Evolutionary conservation across 1,140 invertebrate species (phyloP), one percentile per base, ranked within the genome.

Genomic region (Drepana arcuata): DNA sequence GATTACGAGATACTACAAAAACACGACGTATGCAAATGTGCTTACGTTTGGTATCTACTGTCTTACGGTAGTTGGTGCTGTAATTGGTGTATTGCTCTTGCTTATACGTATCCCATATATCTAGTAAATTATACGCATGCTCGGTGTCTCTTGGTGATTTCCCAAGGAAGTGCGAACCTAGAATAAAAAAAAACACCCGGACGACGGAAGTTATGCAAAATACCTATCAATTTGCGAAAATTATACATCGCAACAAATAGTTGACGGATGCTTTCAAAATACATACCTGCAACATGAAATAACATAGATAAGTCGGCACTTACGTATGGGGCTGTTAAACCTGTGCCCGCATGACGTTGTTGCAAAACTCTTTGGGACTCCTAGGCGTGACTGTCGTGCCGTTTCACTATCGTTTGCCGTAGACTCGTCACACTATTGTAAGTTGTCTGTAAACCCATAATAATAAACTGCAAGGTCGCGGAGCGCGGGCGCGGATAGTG

Each of bases 401-500:
- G 51, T 75, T 74, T 74, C 67, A 66, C 72, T 73, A 59, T 66
- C 65, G 57, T 72, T 68, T 50, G 53, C 45, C 56, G 59, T 61
- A 31, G 48, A 54, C 62, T 70, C 68, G 72, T 73, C 69, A 69
- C 34, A 67, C 66, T 51, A 80, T 78, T 74, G 75, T 77, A 70
- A 75, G 69, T 77, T 69, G 68, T 70, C 61, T 68, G 68, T 69
- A 72, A 73, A 68, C 67, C 70, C 70, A 74, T 74, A 79, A 78
- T 59, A 59, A 58, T 75, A 67, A 63, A 62, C 60, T 59, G 58
- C 72, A 78, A 81, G 73, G 77, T 78, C 71, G 67, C 35, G 37
- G 21, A 23, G 34, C 36, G 35, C 24, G 37, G 26, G 30, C 36
- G 13, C 16, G 15, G 16, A 55, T 54, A 51, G 68, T 59, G 63